Percentiles rank a stretch among this genome's conserved stretches.
Evolutionary conservation across 2,113 vertebrate species (phyloP).

Genomic region (Burhinus bistriatus): DNA sequence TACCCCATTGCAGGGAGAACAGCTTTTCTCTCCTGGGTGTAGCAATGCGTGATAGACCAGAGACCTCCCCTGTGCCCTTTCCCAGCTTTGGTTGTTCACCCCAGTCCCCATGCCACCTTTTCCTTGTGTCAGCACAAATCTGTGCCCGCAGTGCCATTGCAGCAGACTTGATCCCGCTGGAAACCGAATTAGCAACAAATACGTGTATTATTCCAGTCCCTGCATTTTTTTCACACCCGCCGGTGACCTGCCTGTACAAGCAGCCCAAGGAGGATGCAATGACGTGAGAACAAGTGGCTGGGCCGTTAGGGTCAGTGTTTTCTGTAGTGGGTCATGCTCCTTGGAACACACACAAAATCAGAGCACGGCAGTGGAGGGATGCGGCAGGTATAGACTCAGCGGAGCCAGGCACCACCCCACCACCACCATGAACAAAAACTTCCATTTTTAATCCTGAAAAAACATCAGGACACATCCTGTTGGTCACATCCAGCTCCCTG

Average conservation of each 20-base stretch:
- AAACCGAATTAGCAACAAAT: neutral
- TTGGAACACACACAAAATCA: neutral
- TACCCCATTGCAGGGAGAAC: neutral
- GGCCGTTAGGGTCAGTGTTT: neutral
- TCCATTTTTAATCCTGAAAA: neutral
- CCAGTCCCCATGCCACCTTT: accelerated
- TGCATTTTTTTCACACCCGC: neutral
- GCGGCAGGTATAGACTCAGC: neutral
- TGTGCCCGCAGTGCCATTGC: neutral
- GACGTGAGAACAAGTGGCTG: neutral
- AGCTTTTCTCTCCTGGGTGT: neutral
- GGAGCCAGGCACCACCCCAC: neutral
- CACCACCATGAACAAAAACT: neutral
- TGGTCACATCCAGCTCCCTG: neutral
- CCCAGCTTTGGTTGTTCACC: neutral
- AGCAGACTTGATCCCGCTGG: neutral
- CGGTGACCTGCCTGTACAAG: neutral
- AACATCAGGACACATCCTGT: accelerated
- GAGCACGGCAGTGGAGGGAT: accelerated
- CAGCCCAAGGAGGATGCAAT: no score
- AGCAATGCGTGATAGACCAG: neutral
- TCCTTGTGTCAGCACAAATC: neutral
- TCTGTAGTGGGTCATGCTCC: neutral
- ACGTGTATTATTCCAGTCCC: neutral
- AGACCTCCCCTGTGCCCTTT: neutral